A percentile compares a stretch with the other conserved stretches of the same genome.
phyloP scores from a whole-genome alignment of 2,888 invertebrate species.

The Tuta absoluta region DNA sequence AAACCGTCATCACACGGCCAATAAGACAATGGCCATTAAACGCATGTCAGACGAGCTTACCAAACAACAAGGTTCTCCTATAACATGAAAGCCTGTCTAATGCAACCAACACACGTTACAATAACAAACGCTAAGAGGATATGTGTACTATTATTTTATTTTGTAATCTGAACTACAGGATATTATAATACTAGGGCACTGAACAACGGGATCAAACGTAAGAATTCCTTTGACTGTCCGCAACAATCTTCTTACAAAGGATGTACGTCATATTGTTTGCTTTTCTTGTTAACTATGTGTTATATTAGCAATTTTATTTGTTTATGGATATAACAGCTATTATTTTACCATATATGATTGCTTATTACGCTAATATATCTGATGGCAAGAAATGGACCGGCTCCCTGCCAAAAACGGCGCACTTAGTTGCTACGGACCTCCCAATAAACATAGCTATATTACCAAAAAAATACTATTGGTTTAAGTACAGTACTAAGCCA shows the following conservation, averaged over 20 bases:
- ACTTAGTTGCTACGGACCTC: too few relatives aligned
- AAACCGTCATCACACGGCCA: too few relatives aligned
- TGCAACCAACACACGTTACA: background rate
- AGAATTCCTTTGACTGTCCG: background rate
- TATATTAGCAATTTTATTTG: too few relatives aligned
- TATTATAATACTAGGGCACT: too few relatives aligned
- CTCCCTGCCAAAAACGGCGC: too few relatives aligned
- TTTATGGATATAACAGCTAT: too few relatives aligned
- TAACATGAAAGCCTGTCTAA: conserved; percentile 5
- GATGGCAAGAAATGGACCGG: too few relatives aligned
- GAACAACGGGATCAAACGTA: conserved; percentile 1
- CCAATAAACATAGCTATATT: too few relatives aligned
- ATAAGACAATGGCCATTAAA: background rate
- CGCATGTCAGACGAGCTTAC: background rate
- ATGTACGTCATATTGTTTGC: background rate
- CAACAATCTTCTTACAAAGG: conserved; percentile 9
- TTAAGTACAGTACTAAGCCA: too few relatives aligned
- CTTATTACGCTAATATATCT: too few relatives aligned
- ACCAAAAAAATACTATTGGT: too few relatives aligned
- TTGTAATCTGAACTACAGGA: background rate
- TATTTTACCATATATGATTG: too few relatives aligned
- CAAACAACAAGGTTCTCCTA: background rate
- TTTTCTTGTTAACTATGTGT: background rate
- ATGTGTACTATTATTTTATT: background rate
- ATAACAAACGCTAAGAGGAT: background rate